Percentiles rank a stretch among this genome's conserved stretches.
Conservation (phyloP, 1,140 invertebrate genomes). For the Musca vetustissima region DNA sequence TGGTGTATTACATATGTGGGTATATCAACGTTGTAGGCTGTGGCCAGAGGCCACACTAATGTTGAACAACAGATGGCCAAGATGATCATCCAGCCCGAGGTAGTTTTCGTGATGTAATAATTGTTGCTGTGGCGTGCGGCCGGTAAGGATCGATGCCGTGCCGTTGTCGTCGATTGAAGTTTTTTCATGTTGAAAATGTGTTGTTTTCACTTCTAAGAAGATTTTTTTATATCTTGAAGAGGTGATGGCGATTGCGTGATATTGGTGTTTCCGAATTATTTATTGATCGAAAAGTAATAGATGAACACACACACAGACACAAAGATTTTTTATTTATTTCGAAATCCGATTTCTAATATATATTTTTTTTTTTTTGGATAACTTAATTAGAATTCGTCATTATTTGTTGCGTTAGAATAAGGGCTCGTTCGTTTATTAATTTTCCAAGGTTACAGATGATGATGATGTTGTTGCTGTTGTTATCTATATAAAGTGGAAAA, state of each 20-base stretch:
- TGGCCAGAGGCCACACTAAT: slow-evolving; percentile 5
- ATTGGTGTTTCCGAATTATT: neutral
- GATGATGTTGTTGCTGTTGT: too few relatives aligned
- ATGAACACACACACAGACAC: neutral
- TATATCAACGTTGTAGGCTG: slow-evolving; percentile 51
- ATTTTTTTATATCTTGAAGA: too few relatives aligned
- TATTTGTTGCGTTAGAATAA: neutral
- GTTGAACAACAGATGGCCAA: slow-evolving; percentile 17
- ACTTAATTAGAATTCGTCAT: slow-evolving; percentile 19
- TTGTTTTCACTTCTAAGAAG: neutral
- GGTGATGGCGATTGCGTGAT: neutral
- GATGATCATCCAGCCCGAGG: slow-evolving; percentile 6
- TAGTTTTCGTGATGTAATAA: slow-evolving; percentile 14
- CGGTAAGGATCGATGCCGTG: neutral
- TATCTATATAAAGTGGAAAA: neutral
- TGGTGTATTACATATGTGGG: slow-evolving; percentile 49
- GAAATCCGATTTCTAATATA: neutral
- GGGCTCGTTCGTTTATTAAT: neutral
- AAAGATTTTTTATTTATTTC: neutral
- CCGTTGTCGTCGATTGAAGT: neutral
- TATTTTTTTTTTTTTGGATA: neutral
- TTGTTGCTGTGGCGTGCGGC: neutral
- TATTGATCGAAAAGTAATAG: neutral
- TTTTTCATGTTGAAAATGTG: slow-evolving; percentile 7
- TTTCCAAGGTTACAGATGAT: neutral